These are phyloP conservation scores for Ciconia nigra DNA, from an alignment of 2,797 vertebrate genomes.

Conservation along the genomic window DNA sequence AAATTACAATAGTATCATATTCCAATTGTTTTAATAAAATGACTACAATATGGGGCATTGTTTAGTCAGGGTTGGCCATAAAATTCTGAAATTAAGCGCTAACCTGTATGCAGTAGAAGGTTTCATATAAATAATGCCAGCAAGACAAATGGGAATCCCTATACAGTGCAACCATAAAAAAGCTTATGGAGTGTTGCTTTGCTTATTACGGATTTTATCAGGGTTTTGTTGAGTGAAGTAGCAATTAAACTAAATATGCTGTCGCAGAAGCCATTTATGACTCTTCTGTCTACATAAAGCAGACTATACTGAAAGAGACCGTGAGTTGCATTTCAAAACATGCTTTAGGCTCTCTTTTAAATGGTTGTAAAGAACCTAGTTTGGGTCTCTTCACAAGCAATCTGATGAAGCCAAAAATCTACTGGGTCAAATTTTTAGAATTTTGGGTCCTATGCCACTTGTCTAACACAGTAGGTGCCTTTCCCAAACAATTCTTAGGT, in stretches of 20 bases:
- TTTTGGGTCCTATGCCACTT: neutral
- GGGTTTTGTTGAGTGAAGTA: neutral
- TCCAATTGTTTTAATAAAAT: neutral
- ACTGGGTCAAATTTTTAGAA: neutral
- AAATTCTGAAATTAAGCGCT: neutral
- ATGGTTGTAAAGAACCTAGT: neutral
- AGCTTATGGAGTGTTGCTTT: neutral
- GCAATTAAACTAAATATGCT: constrained; percentile 22
- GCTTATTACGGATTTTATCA: constrained; percentile 26
- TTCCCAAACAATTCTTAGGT: neutral
- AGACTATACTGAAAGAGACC: neutral
- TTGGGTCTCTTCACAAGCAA: neutral
- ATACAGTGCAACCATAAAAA: neutral
- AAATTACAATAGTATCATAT: neutral
- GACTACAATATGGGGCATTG: neutral
- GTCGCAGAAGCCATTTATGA: constrained; percentile 7
- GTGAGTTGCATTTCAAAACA: neutral
- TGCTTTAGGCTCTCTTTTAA: neutral
- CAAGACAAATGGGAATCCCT: neutral
- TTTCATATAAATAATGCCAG: constrained; percentile 22
- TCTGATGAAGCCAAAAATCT: neutral
- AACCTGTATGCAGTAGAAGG: neutral
- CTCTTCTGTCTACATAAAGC: neutral
- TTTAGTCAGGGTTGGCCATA: neutral
- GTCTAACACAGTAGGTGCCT: neutral